These are phyloP conservation scores for Kryptolebias marmoratus DNA, from an alignment of 2,113 vertebrate genomes.

Conservation along the genomic window DNA sequence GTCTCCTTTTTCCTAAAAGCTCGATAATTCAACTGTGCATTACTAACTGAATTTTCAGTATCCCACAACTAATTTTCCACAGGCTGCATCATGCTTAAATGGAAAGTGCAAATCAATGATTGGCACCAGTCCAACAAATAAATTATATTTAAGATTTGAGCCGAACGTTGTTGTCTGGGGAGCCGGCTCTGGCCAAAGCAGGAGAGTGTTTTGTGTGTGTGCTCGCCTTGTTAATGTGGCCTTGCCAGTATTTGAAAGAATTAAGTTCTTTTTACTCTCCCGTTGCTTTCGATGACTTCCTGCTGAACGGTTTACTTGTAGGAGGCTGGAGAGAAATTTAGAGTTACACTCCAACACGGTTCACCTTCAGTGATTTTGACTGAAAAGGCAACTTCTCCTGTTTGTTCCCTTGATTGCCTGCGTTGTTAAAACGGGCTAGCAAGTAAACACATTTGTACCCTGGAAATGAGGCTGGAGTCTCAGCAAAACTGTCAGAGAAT, in stretches of 20 bases:
- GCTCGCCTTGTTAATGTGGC: not conserved
- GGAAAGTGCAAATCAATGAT: slow-evolving; percentile 38
- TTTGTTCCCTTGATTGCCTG: slow-evolving; percentile 33
- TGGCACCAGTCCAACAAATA: slow-evolving; percentile 26
- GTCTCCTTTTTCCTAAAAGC: slow-evolving; percentile 34
- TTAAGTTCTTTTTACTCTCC: slow-evolving; percentile 20
- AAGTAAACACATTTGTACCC: slow-evolving; percentile 41
- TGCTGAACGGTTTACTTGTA: slow-evolving; percentile 14
- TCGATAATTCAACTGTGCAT: slow-evolving; percentile 46
- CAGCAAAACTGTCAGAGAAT: slow-evolving; percentile 48
- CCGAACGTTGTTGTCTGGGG: slow-evolving; percentile 7
- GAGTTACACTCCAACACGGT: slow-evolving; percentile 18
- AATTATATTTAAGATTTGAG: slow-evolving; percentile 15
- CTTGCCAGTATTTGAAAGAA: slow-evolving; percentile 8
- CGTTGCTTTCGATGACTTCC: slow-evolving; percentile 3
- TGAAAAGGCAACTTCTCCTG: slow-evolving; percentile 27
- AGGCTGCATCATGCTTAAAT: slow-evolving; percentile 38
- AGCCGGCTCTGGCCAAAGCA: not conserved
- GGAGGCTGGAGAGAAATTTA: slow-evolving; percentile 12
- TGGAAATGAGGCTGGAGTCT: slow-evolving; percentile 35
- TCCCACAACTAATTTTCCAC: slow-evolving; percentile 33
- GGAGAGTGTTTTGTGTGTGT: too few relatives aligned
- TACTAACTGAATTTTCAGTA: slow-evolving; percentile 40
- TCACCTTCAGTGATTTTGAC: slow-evolving; percentile 46
- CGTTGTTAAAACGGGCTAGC: slow-evolving; percentile 42